phyloP scores from a whole-genome alignment of 2,113 vertebrate genomes.

The Lophochroa leadbeateri region DNA sequence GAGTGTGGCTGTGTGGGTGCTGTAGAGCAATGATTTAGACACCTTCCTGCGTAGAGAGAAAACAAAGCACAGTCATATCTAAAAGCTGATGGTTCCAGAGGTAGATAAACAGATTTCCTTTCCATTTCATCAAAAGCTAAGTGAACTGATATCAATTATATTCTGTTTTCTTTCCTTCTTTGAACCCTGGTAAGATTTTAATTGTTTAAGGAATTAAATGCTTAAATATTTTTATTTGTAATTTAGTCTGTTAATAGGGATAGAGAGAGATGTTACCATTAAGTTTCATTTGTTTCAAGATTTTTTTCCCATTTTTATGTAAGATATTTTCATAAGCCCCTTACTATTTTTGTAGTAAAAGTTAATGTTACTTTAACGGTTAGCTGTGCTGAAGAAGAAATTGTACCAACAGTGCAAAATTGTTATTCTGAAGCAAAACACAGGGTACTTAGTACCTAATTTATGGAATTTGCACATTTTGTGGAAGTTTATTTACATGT shows the following conservation, averaged over 20 bases:
- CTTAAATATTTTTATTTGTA: neutral
- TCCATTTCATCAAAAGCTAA: neutral
- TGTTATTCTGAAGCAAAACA: neutral
- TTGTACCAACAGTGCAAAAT: neutral
- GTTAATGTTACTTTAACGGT: neutral
- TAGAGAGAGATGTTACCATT: neutral
- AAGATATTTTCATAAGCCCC: neutral
- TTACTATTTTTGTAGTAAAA: neutral
- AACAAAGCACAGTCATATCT: neutral
- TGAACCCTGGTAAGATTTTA: neutral
- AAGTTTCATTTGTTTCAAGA: neutral
- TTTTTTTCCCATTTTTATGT: neutral
- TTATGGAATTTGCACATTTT: neutral
- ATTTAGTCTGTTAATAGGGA: neutral
- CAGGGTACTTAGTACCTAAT: neutral
- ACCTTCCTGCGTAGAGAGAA: neutral
- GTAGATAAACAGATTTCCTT: neutral
- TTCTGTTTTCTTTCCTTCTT: neutral
- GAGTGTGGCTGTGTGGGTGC: neutral
- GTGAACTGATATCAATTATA: neutral
- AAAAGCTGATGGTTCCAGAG: neutral
- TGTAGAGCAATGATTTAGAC: neutral
- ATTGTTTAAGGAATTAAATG: neutral
- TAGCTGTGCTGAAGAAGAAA: neutral
- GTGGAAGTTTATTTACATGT: neutral